These are phyloP conservation scores for Rafetus swinhoei DNA, from an alignment of 2,113 vertebrate species.

Conservation along the genomic window DNA sequence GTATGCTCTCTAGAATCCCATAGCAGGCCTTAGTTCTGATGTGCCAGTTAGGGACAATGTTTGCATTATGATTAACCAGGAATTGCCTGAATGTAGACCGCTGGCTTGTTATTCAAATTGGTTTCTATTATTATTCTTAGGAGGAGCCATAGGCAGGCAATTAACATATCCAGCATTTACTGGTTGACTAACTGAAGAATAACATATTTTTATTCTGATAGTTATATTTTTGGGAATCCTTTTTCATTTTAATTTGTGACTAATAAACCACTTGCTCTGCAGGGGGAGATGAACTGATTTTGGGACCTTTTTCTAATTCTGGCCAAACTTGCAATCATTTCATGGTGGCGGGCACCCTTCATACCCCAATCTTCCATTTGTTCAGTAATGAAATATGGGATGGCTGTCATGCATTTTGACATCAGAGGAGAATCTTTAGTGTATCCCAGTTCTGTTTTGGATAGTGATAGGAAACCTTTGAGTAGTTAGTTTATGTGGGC, in stretches of 20 bases:
- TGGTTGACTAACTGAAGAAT: background rate
- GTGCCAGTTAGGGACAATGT: background rate
- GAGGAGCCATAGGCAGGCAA: background rate
- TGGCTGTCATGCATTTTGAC: background rate
- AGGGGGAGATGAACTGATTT: fast-evolving
- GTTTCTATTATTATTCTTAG: background rate
- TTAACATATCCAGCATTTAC: background rate
- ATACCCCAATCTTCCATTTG: background rate
- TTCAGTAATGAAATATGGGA: background rate
- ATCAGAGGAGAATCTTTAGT: background rate
- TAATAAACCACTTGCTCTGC: background rate
- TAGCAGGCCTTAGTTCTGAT: background rate
- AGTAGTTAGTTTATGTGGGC: background rate
- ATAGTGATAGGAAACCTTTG: background rate
- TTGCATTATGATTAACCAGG: background rate
- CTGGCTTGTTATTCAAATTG: background rate
- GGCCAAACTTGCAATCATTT: background rate
- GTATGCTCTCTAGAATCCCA: background rate
- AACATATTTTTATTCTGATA: background rate
- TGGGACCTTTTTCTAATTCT: background rate
- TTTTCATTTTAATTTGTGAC: background rate
- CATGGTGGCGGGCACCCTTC: background rate
- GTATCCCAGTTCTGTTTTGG: background rate
- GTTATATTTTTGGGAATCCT: background rate
- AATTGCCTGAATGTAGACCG: background rate